These are phyloP conservation scores for Sepiola atlantica DNA, from an alignment of 2,888 invertebrate species.

Conservation along the genomic window DNA sequence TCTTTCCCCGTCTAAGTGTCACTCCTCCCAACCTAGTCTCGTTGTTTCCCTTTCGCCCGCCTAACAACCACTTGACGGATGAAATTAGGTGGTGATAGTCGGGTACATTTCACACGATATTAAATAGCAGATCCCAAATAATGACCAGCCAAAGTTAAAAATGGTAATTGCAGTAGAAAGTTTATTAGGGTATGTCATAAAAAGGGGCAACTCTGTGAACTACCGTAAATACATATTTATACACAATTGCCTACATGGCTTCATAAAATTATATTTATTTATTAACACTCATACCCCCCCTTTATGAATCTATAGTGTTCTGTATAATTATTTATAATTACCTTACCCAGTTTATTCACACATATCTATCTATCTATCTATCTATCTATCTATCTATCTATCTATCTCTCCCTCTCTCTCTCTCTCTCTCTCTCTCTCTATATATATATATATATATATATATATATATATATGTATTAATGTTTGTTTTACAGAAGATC, in stretches of 20 bases:
- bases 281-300: no score
- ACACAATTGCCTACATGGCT: not conserved
- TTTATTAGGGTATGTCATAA: not conserved
- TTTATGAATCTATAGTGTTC: no score
- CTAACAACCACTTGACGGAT: not conserved
- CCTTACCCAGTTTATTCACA: no score
- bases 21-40: not conserved
- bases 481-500: no score
- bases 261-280: no score
- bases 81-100: not conserved
- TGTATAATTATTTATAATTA: no score
- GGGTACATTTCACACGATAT: constrained; percentile 21
- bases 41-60: not conserved
- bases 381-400: no score
- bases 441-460: no score
- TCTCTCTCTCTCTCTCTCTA: no score
- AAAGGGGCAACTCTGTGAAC: not conserved
- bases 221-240: not conserved
- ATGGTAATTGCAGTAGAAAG: not conserved
- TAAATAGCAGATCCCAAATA: not conserved
- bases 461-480: no score
- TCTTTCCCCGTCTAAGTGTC: not conserved
- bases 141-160: not conserved
- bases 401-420: no score
- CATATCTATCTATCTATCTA: no score